Base-by-base conservation (phyloP, 2,113 vertebrate genomes). In the Orycteropus afer region DNA sequence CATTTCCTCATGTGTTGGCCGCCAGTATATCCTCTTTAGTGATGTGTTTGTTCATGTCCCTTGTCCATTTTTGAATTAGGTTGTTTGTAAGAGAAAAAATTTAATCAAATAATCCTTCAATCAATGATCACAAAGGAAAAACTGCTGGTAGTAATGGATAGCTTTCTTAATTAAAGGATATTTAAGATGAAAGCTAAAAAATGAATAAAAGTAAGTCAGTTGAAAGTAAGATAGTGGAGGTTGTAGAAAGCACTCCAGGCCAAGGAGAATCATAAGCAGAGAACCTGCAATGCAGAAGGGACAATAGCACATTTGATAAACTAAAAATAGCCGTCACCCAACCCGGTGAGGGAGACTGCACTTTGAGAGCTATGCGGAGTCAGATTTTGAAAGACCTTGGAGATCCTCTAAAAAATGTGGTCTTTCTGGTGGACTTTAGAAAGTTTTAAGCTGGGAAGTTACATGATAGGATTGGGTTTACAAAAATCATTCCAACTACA, bases 101-200 rank as follows among this genome's bases (percentile, higher is more conserved):
- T 80, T 79, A 79, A 51, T 1, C 7, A 65, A 65, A 55, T 40
- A 89, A 47, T 53, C 14, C 63, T 47, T 34, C 7, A 32, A 47
- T 51, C 40, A 71, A 57, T 69, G 11, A 51, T 65, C 42, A 90
- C 65, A 88, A 49, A 57, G 9, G 42, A 95, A 90, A 57, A 92
- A 88, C 22, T 77, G n/a, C 40, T 77, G 1, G 7, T 37, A 53
- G 51, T 57, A 32, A 78, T 23, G 17, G 27, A 53, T 6, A 81
- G 27, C 67, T 91, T 90, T 89, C 49, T 90, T 88, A 90, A 90
- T 53, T n/a, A 61, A 89, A 25, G 53, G 53, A 37, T 74, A 88
- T 69, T 63, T 95, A 15, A 91, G 17, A 3, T n/a, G 14, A 87
- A n/a, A 92, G 55, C n/a, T 88, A 32, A 86, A 81, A 71, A 91